These are phyloP conservation scores for Cavia porcellus DNA, from an alignment of 2,113 vertebrate species.

Conservation along the genomic window DNA sequence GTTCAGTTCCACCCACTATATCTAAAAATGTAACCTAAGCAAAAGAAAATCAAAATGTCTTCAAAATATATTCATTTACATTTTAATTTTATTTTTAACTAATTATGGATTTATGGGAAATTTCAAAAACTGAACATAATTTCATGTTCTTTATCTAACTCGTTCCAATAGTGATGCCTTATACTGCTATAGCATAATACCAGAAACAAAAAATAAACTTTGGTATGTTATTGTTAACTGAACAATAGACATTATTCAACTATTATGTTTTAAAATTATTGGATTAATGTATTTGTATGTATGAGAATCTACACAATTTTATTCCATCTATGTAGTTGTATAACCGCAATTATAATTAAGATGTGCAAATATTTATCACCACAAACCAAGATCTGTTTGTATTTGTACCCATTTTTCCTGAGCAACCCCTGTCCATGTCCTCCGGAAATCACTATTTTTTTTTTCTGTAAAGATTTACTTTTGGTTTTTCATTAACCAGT, in stretches of 20 bases:
- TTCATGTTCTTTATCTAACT: neutral
- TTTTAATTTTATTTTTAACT: neutral
- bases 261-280: neutral
- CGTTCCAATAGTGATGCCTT: neutral
- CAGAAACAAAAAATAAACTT: neutral
- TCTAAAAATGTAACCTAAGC: neutral
- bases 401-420: fast-evolving
- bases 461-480: neutral
- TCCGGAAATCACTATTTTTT: neutral
- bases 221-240: neutral
- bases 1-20: neutral
- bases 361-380: neutral
- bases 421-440: neutral
- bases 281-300: neutral
- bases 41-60: neutral
- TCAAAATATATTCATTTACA: neutral
- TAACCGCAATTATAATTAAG: neutral
- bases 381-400: neutral
- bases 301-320: neutral
- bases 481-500: neutral
- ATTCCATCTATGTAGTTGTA: neutral
- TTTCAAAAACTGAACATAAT: constrained; percentile 6
- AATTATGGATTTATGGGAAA: neutral
- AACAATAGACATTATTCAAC: neutral
- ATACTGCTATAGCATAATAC: neutral